Evolutionary conservation across 1,140 invertebrate genomes (phyloP), one percentile per base, ranked within the genome.

Genomic region (Gonatopus flavifemur): DNA sequence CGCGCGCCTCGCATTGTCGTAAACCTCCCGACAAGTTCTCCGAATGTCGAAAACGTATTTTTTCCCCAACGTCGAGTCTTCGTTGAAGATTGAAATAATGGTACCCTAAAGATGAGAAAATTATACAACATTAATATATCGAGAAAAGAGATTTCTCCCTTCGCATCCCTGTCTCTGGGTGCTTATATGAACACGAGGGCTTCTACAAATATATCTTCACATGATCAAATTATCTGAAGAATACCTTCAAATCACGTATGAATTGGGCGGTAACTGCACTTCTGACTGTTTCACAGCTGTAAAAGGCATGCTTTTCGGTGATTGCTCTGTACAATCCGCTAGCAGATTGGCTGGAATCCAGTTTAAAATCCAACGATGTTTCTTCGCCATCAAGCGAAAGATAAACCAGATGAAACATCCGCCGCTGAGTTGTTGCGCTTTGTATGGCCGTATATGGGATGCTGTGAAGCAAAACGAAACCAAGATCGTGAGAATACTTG

Each of bases 281-380:
- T 10, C 90, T 82, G 1, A 94, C 91, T 0, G 91, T 93, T 69
- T 94, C 91, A 76, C 91, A 94, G 59, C 89, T 91, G 70, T 93
- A 94, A 79, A 94, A 94, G 3, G 90, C 91, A 68, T 94, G 91
- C 64, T 91, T 91, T 72, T 94, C 92, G 0, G 91, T 94, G 41
- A 94, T 87, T n/a, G 90, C 90, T 32, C 91, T 80, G 69, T 94
- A 94, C 2, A 94, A 75, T 25, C 88, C 88, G 13, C 86, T 88
- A 7, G 91, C 90, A 13, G 87, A 83, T 18, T 86, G 84, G 38
- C 84, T 85, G 38, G 88, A 91, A 53, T 88, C 84, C 70, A 93
- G 83, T 77, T 91, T 91, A 50, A 92, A 86, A 64, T 90, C 86
- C 32, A 92, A 75, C 19, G 84, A 80, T 10, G 84, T 82, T 59